phyloP scores from a whole-genome alignment of 2,113 vertebrate genomes.

The Meleagris gallopavo region DNA sequence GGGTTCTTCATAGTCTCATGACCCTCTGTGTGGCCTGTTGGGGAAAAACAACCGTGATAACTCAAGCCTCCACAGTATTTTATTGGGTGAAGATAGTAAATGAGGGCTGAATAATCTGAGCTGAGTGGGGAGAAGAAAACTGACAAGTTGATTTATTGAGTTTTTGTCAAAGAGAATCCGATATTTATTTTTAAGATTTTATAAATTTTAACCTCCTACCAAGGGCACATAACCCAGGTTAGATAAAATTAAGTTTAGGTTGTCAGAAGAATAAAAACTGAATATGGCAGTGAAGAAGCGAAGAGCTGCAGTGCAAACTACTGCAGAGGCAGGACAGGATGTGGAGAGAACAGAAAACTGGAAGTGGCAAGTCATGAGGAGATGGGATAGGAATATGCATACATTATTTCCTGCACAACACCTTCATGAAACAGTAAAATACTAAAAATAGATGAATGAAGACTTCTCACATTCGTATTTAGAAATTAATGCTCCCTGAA shows the following conservation, averaged over 20 bases:
- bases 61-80: not conserved
- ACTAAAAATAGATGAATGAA: not conserved
- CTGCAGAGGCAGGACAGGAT: not conserved
- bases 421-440: not conserved
- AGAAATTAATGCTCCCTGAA: not conserved
- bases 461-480: not conserved
- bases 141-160: not conserved
- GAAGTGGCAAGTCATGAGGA: rapidly evolving
- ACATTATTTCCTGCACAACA: not conserved
- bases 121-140: not conserved
- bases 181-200: not conserved
- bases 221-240: not conserved
- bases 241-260: not conserved
- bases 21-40: not conserved
- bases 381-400: not conserved
- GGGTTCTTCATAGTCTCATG: not conserved
- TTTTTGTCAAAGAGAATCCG: not conserved
- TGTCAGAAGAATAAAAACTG: not conserved
- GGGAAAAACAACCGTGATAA: not conserved
- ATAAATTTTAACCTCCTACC: not conserved
- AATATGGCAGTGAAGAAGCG: not conserved
- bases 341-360: not conserved
- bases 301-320: not conserved
- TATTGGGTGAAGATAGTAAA: not conserved
- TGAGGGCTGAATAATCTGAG: not conserved